Base-by-base conservation (phyloP, 1,140 invertebrate genomes). In the Maniola jurtina region DNA sequence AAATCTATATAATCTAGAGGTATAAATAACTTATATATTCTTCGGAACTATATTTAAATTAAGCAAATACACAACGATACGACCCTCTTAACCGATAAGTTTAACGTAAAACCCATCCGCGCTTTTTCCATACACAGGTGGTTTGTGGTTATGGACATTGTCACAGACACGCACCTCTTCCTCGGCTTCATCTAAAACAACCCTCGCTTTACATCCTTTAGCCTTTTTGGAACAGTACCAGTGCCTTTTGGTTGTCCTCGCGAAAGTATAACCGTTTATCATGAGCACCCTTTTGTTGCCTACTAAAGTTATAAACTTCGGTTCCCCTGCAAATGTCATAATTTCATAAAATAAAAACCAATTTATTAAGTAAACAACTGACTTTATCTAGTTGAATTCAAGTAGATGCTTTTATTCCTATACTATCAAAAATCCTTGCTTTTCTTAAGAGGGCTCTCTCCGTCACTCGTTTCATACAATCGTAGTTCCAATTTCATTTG, bases 201-300 rank as follows among this genome's bases (percentile, higher is more conserved):
- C 60, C 57, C 70, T 73, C 7, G 80, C 77, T 14, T 71, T 82
- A 40, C 80, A 82, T 6, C 75, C 75, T 55, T 71, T 77, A 0
- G 45, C 25, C 50, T 78, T 83, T 33, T 75, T 77, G 3, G 80
- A 83, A 56, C 80, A 83, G 40, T 83, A 83, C 78, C 76, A 82
- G 25, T 80, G 71, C 8, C 69, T 54, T 6, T 56, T 61, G 9
- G 25, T 73, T 0, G 61, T 67, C 50, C 67, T 72, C 8, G 80
- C 71, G 48, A 75, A 82, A 0, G 78, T 80, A 14, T 71, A 82
- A 0, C 75, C 71, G 6, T 76, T 48, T 6, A 73, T 57, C 75
- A 83, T 77, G 0, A 83, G 59, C 14, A 82, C 52, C 6, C 56
- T 61, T 40, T 64, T 80, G 9, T 76, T 72, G 0, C 62, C 55